Conservation (phyloP, 1,140 invertebrate genomes). For the Zaprionus nigranus region DNA sequence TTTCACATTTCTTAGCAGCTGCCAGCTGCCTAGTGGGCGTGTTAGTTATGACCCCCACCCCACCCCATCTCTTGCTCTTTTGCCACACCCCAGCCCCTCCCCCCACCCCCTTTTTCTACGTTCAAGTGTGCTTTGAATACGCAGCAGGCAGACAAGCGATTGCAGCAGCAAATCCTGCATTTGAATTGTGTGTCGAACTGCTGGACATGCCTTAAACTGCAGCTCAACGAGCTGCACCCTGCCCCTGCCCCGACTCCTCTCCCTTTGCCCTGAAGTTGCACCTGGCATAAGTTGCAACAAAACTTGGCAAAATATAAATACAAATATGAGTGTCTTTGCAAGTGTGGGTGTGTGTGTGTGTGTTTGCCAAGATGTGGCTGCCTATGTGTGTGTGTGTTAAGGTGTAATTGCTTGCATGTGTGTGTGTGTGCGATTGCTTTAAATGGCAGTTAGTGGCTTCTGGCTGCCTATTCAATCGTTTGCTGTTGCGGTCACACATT, state of each 20-base stretch:
- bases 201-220: background rate
- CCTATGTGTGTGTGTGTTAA: slow-evolving; percentile 19
- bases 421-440: slow-evolving; percentile 25
- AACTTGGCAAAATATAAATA: slow-evolving; percentile 10
- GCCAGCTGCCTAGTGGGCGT: slow-evolving; percentile 16
- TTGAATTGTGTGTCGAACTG: slow-evolving; percentile 11
- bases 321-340: slow-evolving; percentile 17
- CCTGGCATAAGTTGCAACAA: slow-evolving; percentile 14
- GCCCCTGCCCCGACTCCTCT: background rate
- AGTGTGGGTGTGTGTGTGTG: slow-evolving; percentile 23
- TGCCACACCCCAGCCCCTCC: slow-evolving; percentile 9
- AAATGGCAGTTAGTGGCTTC: slow-evolving; percentile 43
- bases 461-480: slow-evolving; percentile 47
- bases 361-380: slow-evolving; percentile 1
- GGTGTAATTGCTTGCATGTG: slow-evolving; percentile 18
- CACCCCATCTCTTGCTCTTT: too few species aligned
- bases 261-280: background rate
- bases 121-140: slow-evolving; percentile 26
- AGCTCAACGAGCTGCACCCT: too few species aligned
- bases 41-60: background rate
- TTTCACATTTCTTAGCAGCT: slow-evolving; percentile 37
- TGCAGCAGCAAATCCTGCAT: background rate
- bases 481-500: slow-evolving; percentile 5
- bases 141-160: slow-evolving; percentile 7
- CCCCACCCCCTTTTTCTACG: background rate